Conservation (phyloP, 1,140 invertebrate species). For the Chelonus insularis region DNA sequence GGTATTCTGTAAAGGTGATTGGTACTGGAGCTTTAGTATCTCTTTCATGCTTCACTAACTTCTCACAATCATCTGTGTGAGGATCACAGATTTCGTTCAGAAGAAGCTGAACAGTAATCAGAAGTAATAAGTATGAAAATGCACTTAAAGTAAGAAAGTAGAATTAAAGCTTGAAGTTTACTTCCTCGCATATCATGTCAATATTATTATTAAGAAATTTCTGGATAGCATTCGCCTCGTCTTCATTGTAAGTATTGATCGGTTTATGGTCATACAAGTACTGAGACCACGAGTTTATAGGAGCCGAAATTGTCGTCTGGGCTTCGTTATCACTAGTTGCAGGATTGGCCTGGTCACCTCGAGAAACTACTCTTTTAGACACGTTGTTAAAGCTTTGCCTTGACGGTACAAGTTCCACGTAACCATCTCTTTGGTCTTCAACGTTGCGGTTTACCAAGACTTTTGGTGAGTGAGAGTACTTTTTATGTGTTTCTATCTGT, state of each 20-base stretch:
- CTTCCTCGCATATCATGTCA: constrained; percentile 48
- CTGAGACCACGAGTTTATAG: constrained; percentile 70
- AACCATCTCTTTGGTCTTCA: constrained; percentile 67
- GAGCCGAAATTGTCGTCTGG: constrained; percentile 69
- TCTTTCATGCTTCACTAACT: constrained; percentile 51
- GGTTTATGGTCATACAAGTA: constrained; percentile 52
- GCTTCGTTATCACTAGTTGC: constrained; percentile 57
- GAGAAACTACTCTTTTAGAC: constrained; percentile 44
- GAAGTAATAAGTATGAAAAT: background rate
- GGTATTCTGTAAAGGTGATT: constrained; percentile 63
- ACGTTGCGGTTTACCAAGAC: constrained; percentile 52
- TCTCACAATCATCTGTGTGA: constrained; percentile 67
- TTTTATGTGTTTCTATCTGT: constrained; percentile 35
- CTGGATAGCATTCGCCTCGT: constrained; percentile 52
- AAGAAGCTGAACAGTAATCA: constrained; percentile 32
- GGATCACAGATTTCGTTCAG: constrained; percentile 67
- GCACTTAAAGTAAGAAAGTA: background rate
- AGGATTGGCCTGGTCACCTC: constrained; percentile 51
- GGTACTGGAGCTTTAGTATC: constrained; percentile 45
- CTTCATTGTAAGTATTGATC: constrained; percentile 51
- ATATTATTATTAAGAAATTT: constrained; percentile 39
- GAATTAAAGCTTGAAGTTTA: constrained; percentile 32
- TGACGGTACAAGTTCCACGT: constrained; percentile 65
- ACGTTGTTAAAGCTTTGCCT: constrained; percentile 65
- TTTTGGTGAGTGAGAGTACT: constrained; percentile 29